Evolutionary conservation across 2,113 vertebrate species (phyloP).

Genomic region (Leuciscus idus): DNA sequence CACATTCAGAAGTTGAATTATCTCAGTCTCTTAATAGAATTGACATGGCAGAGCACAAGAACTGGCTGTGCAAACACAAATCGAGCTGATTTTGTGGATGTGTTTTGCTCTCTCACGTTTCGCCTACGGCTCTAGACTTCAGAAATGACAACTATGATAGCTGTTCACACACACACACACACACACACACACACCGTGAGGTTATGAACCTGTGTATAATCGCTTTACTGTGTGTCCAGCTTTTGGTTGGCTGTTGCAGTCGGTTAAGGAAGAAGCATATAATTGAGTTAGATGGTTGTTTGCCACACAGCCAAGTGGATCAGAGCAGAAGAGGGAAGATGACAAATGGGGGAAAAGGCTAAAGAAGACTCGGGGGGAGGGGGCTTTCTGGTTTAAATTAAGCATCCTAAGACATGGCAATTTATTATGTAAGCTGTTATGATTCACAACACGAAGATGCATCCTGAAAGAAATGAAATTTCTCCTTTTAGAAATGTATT

Average conservation of each 20-base stretch:
- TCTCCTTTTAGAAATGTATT: slow-evolving; percentile 10
- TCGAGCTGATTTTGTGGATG: background rate
- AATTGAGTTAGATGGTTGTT: slow-evolving; percentile 34
- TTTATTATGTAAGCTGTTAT: slow-evolving; percentile 30
- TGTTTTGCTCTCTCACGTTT: background rate
- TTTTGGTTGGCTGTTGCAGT: slow-evolving; percentile 12
- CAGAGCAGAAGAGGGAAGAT: slow-evolving; percentile 20
- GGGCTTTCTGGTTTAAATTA: slow-evolving; percentile 22
- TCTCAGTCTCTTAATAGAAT: background rate
- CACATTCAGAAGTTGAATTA: slow-evolving; percentile 4
- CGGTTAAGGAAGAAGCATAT: slow-evolving; percentile 9
- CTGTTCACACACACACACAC: slow-evolving; percentile 18
- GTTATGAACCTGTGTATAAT: slow-evolving; percentile 32
- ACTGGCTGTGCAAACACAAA: background rate
- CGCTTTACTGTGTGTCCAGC: slow-evolving; percentile 36
- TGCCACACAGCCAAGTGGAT: background rate
- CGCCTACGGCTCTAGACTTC: background rate
- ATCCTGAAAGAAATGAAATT: background rate
- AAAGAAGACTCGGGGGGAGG: background rate
- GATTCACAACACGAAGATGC: background rate
- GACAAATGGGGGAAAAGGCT: slow-evolving; percentile 24
- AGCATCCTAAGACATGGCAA: background rate
- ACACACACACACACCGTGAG: slow-evolving; percentile 1
- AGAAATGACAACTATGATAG: slow-evolving; percentile 12
- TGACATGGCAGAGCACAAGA: background rate